Evolutionary conservation across 2,888 invertebrate genomes (phyloP), one percentile per base, ranked within the genome.

Genomic region (Drosophila austrosaltans): DNA sequence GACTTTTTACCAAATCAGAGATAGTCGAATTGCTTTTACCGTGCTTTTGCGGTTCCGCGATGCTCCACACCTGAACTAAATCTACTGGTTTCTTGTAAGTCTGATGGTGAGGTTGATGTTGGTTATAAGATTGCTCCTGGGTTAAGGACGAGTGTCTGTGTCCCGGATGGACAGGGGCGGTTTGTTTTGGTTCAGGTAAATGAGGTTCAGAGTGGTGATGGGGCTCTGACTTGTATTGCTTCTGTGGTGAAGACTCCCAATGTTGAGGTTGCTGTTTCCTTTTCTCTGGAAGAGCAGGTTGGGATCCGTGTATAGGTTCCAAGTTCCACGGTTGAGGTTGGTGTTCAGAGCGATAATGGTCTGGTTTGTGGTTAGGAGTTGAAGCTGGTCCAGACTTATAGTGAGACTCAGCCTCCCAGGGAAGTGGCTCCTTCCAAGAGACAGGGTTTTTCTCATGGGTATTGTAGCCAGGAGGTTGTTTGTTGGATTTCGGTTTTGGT

Each of bases 341-440:
- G 0, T 28, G 28, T 28, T 25, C 22, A 5, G 57, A 12, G 20
- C 1, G 48, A 48, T 48, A 25, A 7, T 12, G 10, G 3, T 48
- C 48, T 25, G 63, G 64, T 25, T 72, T 72, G 2, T 42, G 42
- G 12, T 42, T 40, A 6, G 58, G 4, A 28, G 60, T 30, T 3
- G 44, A 28, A 2, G 59, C 56, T 32, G 76, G 39, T 6, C n/a
- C 56, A 7, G 76, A 39, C 22, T 79, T 66, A 30, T 74, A 70
- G 8, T 39, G 30, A 1, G 61, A 10, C 0, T 32, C 54, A 10
- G 40, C 22, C 32, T 84, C 85, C 87, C 85, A 82, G 4, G 87
- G 82, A 7, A 82, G 53, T 5, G 79, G 67, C 8, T 72, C 65
- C 12, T 71, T 67, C 69, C 72, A 69, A 10, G 87, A 78, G 2